Conservation (phyloP, 23 tunicate genomes). For the Ascidia mentula region DNA sequence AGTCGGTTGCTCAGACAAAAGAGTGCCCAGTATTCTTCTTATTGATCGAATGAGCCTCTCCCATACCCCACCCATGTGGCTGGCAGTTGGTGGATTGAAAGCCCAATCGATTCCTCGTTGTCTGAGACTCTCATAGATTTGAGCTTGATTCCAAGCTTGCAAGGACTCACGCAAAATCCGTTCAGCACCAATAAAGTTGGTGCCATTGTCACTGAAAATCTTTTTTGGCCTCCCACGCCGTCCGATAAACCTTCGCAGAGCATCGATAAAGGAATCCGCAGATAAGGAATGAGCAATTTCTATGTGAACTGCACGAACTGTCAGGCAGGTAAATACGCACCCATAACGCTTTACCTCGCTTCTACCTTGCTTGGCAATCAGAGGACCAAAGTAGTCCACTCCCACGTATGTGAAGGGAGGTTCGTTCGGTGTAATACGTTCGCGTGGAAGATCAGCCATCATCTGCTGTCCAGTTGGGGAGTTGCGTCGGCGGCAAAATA, state of each 20-base stretch:
- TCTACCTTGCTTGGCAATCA: conserved; percentile 1
- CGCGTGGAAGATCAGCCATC: conserved; percentile 20
- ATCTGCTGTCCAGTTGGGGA: background rate
- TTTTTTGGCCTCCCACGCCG: background rate
- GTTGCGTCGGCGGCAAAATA: background rate
- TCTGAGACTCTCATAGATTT: background rate
- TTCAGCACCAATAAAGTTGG: conserved; percentile 44
- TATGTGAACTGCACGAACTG: conserved; percentile 25
- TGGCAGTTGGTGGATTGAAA: background rate
- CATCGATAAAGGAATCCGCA: conserved; percentile 5
- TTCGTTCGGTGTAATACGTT: background rate
- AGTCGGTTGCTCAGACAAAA: background rate
- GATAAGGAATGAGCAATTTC: conserved; percentile 14
- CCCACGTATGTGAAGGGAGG: conserved; percentile 1
- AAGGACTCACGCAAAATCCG: conserved; percentile 12
- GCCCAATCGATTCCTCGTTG: background rate
- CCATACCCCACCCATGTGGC: conserved; percentile 29
- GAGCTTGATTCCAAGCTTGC: conserved; percentile 11
- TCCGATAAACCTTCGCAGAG: conserved; percentile 9
- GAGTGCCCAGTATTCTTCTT: background rate
- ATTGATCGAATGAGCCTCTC: conserved; percentile 29
- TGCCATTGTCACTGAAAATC: conserved; percentile 39
- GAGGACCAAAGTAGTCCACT: conserved; percentile 23
- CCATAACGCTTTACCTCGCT: conserved; percentile 31
- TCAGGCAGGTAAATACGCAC: conserved; percentile 20